A percentile compares a stretch with the other conserved stretches of the same genome.
These are phyloP conservation scores for Hippocampus guttulatus DNA, from an alignment of 2,113 vertebrate species.

Conservation along the genomic window DNA sequence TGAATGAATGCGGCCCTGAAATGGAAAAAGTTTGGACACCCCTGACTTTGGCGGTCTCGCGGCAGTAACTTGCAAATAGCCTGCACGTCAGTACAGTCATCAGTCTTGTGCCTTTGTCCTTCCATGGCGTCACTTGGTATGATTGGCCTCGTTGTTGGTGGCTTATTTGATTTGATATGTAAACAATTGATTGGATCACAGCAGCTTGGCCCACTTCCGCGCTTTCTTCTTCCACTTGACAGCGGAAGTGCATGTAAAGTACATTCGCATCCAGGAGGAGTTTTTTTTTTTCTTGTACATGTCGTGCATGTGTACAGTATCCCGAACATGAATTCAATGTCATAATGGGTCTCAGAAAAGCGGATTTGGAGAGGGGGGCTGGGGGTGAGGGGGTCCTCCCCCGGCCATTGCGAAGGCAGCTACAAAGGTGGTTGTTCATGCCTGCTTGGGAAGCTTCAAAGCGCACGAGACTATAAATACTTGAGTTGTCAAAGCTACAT, in stretches of 20 bases:
- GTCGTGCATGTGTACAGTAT: conserved; percentile 6
- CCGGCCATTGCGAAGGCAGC: conserved; percentile 21
- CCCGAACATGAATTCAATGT: conserved; percentile 28
- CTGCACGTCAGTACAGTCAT: conserved; percentile 9
- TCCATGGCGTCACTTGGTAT: conserved; percentile 4
- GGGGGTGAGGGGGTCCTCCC: too few relatives aligned
- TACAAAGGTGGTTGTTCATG: conserved; percentile 12
- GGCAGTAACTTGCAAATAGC: background rate
- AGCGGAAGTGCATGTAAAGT: background rate
- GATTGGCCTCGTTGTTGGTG: conserved; percentile 6
- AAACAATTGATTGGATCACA: conserved; percentile 18
- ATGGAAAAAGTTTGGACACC: too few relatives aligned
- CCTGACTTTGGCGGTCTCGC: background rate
- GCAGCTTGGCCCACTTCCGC: conserved; percentile 7
- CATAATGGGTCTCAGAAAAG: conserved; percentile 15
- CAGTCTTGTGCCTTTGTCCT: conserved; percentile 7
- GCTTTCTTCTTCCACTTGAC: background rate
- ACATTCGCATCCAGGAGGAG: conserved; percentile 9
- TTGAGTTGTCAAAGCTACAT: conserved; percentile 26
- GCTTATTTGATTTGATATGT: conserved; percentile 33
- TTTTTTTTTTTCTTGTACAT: conserved; percentile 27
- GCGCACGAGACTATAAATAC: conserved; percentile 17
- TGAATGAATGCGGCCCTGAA: too few relatives aligned
- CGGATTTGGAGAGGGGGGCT: background rate
- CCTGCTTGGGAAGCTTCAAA: conserved; percentile 30